Evolutionary conservation across 2,888 invertebrate genomes (phyloP).

Genomic region (Acleris laterana): DNA sequence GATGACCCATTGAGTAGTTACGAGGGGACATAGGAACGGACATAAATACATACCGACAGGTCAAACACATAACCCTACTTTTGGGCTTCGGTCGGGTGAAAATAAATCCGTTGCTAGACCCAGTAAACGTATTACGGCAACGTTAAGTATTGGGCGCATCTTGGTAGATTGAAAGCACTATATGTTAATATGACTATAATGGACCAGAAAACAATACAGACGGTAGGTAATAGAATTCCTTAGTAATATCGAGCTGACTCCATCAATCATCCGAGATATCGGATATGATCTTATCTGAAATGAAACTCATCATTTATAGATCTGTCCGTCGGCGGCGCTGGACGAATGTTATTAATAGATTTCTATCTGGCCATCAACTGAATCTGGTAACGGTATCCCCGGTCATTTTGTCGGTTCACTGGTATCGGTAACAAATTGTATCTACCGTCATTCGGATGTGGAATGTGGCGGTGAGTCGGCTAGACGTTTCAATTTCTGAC

Average conservation of each 20-base stretch:
- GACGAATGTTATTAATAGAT: conserved; percentile 83
- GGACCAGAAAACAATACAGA: conserved; percentile 73
- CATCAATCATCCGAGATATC: conserved; percentile 79
- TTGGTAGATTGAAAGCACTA: neutral
- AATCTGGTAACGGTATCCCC: conserved; percentile 77
- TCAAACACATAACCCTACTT: no score
- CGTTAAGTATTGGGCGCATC: neutral
- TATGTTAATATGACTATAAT: conserved; percentile 79
- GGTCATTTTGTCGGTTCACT: conserved; percentile 68
- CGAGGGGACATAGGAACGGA: no score
- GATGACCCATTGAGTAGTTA: no score
- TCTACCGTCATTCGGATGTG: conserved; percentile 51
- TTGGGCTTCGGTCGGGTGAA: no score
- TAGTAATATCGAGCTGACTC: conserved; percentile 67
- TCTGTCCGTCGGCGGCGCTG: conserved; percentile 77
- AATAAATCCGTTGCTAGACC: no score
- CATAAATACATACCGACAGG: no score
- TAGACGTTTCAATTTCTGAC: conserved; percentile 31
- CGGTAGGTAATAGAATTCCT: conserved; percentile 76
- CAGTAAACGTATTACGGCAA: no score
- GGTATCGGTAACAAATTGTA: conserved; percentile 79
- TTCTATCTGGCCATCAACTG: conserved; percentile 80
- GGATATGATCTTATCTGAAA: conserved; percentile 82
- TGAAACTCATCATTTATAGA: conserved; percentile 84
- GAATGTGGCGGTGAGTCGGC: conserved; percentile 34